Conservation (phyloP, 2,113 vertebrate species). For the Crotophaga sulcirostris region DNA sequence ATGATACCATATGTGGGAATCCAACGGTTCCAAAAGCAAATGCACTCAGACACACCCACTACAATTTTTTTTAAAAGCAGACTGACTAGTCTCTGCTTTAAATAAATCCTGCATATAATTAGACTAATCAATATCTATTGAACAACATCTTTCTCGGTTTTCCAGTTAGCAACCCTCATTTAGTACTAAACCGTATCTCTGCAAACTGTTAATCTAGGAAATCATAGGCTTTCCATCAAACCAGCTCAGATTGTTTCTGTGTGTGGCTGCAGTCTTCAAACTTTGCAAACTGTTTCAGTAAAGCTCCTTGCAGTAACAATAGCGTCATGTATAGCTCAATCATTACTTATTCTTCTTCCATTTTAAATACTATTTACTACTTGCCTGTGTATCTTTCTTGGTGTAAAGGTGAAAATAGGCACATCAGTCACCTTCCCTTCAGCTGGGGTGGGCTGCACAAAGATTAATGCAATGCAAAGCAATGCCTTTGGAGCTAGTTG, state of each 20-base stretch:
- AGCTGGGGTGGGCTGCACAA: neutral
- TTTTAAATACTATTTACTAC: neutral
- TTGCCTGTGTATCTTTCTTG: neutral
- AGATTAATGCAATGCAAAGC: neutral
- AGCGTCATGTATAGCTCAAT: neutral
- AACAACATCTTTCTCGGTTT: neutral
- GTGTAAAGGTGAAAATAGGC: neutral
- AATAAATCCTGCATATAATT: slow-evolving; percentile 30
- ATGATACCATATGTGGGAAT: neutral
- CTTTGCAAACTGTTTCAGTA: neutral
- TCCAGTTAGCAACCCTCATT: slow-evolving; percentile 29
- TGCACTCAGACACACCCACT: neutral
- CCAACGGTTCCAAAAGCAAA: neutral
- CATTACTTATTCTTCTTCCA: neutral
- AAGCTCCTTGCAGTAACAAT: neutral
- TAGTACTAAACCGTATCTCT: slow-evolving; percentile 20
- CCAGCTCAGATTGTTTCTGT: neutral
- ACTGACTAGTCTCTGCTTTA: neutral
- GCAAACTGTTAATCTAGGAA: slow-evolving; percentile 50
- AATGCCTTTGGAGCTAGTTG: neutral
- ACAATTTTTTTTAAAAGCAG: neutral
- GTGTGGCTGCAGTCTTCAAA: neutral
- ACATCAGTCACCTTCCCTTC: neutral
- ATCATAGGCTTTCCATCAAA: slow-evolving; percentile 28
- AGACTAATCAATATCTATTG: neutral